Evolutionary conservation across 2,113 vertebrate genomes (phyloP).

Genomic region (Pavo muticus): DNA sequence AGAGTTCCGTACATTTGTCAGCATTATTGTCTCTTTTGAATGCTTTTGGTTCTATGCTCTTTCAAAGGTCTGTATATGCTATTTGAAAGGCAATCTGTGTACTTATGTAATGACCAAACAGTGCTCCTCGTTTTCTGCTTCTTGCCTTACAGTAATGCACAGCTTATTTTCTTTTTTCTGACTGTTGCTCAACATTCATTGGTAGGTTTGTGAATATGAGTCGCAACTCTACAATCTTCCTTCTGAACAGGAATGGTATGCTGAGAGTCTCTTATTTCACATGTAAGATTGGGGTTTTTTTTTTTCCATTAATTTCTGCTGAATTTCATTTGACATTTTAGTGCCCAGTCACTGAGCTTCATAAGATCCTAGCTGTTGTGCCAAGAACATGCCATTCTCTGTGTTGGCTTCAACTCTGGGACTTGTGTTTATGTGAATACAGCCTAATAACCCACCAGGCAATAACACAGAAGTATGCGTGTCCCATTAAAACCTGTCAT

Average conservation of each 20-base stretch:
- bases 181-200: background rate
- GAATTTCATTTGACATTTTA: background rate
- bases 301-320: background rate
- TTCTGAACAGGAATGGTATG: fast-evolving
- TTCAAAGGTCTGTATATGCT: background rate
- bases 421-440: background rate
- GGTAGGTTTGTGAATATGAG: background rate
- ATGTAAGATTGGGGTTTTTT: background rate
- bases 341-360: background rate
- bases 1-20: background rate
- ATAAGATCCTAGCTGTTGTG: background rate
- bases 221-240: background rate
- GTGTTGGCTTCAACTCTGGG: background rate
- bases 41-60: background rate
- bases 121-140: background rate
- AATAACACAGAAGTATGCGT: background rate
- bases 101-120: background rate
- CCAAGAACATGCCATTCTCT: background rate
- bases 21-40: background rate
- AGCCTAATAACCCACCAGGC: background rate
- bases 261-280: background rate
- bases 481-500: background rate
- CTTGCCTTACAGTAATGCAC: background rate
- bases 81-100: fast-evolving
- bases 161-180: background rate